A percentile compares a stretch with the other conserved stretches of the same genome.
These are phyloP conservation scores for Temnothorax ravouxi DNA, from an alignment of 2,888 invertebrate species.

Conservation along the genomic window DNA sequence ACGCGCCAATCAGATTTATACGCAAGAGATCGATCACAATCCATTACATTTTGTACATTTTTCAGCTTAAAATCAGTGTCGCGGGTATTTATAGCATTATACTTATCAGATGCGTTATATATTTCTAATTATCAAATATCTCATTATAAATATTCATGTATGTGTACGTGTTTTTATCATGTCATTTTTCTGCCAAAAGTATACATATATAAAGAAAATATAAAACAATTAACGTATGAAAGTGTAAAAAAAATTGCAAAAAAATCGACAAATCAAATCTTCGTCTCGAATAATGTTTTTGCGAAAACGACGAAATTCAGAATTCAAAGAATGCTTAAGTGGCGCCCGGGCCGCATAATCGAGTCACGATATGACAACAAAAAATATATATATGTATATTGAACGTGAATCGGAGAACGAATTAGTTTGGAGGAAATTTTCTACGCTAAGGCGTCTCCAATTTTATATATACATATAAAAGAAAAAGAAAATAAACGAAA, in stretches of 20 bases:
- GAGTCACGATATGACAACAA: background rate
- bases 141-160: background rate
- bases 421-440: too few species aligned
- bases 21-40: constrained; percentile 26
- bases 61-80: background rate
- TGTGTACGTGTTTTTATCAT: background rate
- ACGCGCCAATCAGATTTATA: constrained; percentile 26
- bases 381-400: background rate
- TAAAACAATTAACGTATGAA: background rate
- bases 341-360: constrained; percentile 34
- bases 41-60: constrained; percentile 15
- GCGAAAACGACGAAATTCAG: constrained; percentile 5
- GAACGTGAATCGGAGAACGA: too few species aligned
- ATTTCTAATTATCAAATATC: background rate
- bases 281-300: background rate
- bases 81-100: background rate
- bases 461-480: too few species aligned
- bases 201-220: background rate
- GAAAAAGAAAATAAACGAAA: background rate
- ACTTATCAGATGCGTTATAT: background rate
- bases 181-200: background rate
- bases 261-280: constrained; percentile 10
- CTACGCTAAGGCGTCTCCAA: background rate
- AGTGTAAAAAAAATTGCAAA: too few species aligned
- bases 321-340: constrained; percentile 7